These are phyloP conservation scores for Hylyphantes graminicola DNA, from an alignment of 1,140 invertebrate genomes.

Conservation along the genomic window DNA sequence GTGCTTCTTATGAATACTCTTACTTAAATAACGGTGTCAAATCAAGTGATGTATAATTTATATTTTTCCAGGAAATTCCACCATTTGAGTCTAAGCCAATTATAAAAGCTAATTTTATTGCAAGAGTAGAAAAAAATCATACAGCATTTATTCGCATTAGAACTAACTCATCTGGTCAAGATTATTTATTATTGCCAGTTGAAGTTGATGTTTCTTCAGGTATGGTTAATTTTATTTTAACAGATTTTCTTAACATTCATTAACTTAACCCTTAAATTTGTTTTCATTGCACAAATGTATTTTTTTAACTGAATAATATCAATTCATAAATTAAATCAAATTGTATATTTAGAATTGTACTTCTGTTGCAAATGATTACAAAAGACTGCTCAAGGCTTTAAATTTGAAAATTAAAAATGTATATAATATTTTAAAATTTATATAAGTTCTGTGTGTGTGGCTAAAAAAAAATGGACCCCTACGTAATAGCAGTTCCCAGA, in stretches of 20 bases:
- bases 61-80: conserved; percentile 76
- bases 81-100: conserved; percentile 89
- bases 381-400: no score
- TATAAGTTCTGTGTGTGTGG: no score
- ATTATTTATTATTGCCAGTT: conserved; percentile 82
- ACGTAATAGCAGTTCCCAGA: no score
- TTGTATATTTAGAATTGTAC: background rate
- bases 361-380: background rate
- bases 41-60: background rate
- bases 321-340: background rate
- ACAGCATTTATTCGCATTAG: conserved; percentile 85
- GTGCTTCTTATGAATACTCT: no score
- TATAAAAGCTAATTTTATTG: conserved; percentile 86
- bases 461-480: no score
- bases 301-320: background rate
- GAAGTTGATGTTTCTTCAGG: conserved; percentile 84
- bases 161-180: conserved; percentile 74
- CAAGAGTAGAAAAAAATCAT: conserved; percentile 80
- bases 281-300: background rate
- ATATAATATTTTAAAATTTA: no score
- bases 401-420: no score
- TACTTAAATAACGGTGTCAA: no score
- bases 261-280: background rate
- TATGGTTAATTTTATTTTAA: conserved; percentile 35
- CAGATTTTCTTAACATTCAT: background rate